Base-by-base conservation (phyloP, 1,140 invertebrate species). In the Drosophila trapezifrons region DNA sequence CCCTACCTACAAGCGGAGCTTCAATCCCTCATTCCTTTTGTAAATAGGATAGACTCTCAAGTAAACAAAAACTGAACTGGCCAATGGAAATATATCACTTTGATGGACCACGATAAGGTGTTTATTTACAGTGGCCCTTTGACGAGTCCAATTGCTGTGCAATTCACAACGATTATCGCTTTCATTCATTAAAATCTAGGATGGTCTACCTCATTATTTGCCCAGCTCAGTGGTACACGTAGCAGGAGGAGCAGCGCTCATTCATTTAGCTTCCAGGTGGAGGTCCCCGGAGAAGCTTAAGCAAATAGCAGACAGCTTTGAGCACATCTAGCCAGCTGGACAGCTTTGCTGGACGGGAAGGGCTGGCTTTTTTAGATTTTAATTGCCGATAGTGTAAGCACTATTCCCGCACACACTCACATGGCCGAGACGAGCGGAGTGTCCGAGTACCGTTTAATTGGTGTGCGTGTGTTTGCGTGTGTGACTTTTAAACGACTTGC, bases 151-250 rank as follows among this genome's bases (percentile, higher is more conserved):
- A 54, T 54, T 54, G 51, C 66, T 78, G 77, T 80, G 81, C 69
- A 63, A 80, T 83, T 89, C 67, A 83, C 55, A 84, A 71, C 77
- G 84, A 89, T 87, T 89, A 87, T 77, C 74, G 76, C 84, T 78
- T 89, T 84, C 70, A 89, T 90, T 89, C 84, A 89, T 87, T 87
- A 78, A 83, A 87, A 87, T 70, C 76, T 72, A 69, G 59, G 71
- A 71, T 69, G 70, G 70, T 18, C 64, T 58, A 76, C 80, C 80
- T 75, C 85, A 80, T 89, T 89, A 89, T 89, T 89, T 89, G 77
- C 80, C 62, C 63, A 84, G 73, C 69, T 75, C 66, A 47, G 74
- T 67, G 64, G 64, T 90, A 89, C n/a, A 89, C 77, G 2, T 22
- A 22, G 4, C 22, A 37, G 32, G 32, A 37, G 18, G 49, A 37